Evolutionary conservation across 2,113 vertebrate genomes (phyloP), one percentile per base, ranked within the genome.

Genomic region (Malaclemys terrapin): DNA sequence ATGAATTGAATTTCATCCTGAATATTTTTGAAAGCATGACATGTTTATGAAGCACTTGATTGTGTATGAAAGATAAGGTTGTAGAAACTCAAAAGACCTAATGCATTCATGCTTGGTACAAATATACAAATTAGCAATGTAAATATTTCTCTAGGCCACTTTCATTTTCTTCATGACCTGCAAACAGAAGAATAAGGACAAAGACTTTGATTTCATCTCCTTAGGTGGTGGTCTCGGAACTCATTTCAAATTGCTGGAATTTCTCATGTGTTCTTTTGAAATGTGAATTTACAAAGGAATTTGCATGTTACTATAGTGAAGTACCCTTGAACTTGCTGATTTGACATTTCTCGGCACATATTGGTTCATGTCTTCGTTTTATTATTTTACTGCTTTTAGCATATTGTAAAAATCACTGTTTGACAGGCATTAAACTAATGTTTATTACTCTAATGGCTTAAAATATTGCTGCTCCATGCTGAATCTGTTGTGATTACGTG

Each of bases 221-320:
- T 82, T 91, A 80, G 93, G 89, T 94, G 94, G 69, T 89, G 90
- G 91, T 56, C 65, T 97, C 83, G 62, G 95, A 80, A 88, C 38
- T 86, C 80, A 35, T 89, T 92, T 96, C 85, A 89, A 93, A 95
- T 83, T 50, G 75, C 42, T 91, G 75, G 65, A 91, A 88, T 87
- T 96, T 94, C 91, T 91, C 69, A 88, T 59, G 5, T 1, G 31
- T 56, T 85, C 38, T 87, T 93, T 69, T 90, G 13, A 86, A 82
- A 82, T 69, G 57, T 76, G 87, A 94, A 91, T 84, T 85, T 49
- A 59, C 52, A 17, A 88, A 87, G 82, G 47, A 72, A 90, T 82
- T 69, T 92, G 52, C 1, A 0, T 94, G 16, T 88, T 82, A 6
- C 59, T 94, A 0, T 47, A 80, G 54, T 19, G 29, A 82, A 65